Conservation (phyloP, 2,113 vertebrate species). For the Megaceryle maxima region DNA sequence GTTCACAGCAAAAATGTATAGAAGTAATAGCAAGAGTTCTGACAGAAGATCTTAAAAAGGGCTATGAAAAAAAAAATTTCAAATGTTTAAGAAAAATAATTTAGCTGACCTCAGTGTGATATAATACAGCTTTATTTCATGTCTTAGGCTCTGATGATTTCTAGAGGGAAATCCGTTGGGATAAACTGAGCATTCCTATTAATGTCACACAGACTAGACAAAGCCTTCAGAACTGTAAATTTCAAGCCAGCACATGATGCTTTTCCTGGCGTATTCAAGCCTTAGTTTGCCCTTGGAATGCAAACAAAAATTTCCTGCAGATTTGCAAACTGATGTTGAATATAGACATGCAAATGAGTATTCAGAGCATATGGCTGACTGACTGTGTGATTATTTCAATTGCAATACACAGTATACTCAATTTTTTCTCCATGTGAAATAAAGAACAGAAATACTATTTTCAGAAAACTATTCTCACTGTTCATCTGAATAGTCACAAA, state of each 20-base stretch:
- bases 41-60: neutral
- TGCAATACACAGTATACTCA: neutral
- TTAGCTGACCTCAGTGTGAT: neutral
- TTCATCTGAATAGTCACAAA: neutral
- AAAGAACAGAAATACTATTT: neutral
- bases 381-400: neutral
- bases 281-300: slow-evolving; percentile 7
- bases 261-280: neutral
- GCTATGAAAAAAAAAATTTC: neutral
- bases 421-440: neutral
- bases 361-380: neutral
- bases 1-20: neutral
- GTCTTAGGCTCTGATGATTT: slow-evolving; percentile 16
- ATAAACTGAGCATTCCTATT: neutral
- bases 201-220: neutral
- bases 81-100: neutral
- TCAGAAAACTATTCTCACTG: neutral
- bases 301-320: slow-evolving; percentile 8
- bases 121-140: neutral
- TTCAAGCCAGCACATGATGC: neutral
- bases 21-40: neutral
- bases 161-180: neutral
- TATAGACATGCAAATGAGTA: slow-evolving; percentile 24
- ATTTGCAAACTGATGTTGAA: neutral
- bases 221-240: neutral